phyloP scores from a whole-genome alignment of 2,797 vertebrate genomes.

The Paramormyrops hopkinsi region DNA sequence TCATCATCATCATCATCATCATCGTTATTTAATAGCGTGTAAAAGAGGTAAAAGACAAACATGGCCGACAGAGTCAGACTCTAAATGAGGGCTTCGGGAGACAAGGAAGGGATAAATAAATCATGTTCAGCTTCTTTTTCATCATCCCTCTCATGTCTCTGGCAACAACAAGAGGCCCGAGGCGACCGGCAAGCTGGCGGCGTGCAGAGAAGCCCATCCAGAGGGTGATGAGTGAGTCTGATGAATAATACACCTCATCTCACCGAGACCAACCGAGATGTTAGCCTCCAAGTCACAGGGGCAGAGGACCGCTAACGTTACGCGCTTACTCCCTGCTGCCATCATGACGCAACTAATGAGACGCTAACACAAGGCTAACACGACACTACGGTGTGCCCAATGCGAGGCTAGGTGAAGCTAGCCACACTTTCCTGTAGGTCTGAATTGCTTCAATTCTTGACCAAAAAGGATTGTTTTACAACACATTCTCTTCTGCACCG shows the following conservation, averaged over 20 bases:
- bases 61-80: background rate
- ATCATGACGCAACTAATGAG: background rate
- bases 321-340: background rate
- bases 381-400: background rate
- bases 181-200: conserved; percentile 22
- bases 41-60: background rate
- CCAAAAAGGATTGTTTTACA: background rate
- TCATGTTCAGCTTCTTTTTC: background rate
- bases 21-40: background rate
- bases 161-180: conserved; percentile 20
- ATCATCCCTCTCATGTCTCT: conserved; percentile 18
- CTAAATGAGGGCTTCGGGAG: background rate
- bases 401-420: background rate
- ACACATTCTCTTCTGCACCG: background rate
- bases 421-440: background rate
- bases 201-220: background rate
- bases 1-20: background rate
- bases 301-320: background rate
- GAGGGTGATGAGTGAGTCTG: background rate
- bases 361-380: background rate
- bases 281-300: background rate
- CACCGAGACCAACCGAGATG: background rate
- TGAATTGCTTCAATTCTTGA: background rate
- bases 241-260: background rate
- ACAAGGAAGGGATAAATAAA: conserved; percentile 13